Conservation (phyloP, 1,140 invertebrate species). For the Vollenhovia emeryi region DNA sequence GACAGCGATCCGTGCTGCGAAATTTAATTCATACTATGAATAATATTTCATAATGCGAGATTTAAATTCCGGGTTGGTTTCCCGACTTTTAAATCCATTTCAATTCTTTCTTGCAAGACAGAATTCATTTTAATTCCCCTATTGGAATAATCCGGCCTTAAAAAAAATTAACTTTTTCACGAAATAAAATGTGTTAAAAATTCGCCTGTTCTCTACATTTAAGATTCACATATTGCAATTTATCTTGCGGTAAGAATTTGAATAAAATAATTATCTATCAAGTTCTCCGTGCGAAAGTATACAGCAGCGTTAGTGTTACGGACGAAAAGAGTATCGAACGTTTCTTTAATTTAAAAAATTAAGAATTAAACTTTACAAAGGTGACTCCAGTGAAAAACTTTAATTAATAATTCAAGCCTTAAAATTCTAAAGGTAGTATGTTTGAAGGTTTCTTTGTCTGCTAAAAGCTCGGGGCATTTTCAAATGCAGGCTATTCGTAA, state of each 20-base stretch:
- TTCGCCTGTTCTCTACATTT: background rate
- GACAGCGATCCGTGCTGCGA: background rate
- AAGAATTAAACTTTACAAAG: background rate
- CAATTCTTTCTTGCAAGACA: constrained; percentile 40
- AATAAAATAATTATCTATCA: constrained; percentile 9
- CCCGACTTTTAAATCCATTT: constrained; percentile 31
- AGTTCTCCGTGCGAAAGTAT: background rate
- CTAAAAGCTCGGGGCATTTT: background rate
- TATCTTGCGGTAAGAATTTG: background rate
- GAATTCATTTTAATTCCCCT: constrained; percentile 27
- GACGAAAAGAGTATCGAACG: background rate
- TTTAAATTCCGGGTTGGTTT: constrained; percentile 28
- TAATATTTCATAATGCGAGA: constrained; percentile 35
- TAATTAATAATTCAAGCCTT: background rate
- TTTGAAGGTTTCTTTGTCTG: background rate
- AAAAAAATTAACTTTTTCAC: constrained; percentile 23
- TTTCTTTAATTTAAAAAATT: background rate
- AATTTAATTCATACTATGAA: constrained; percentile 36
- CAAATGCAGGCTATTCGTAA: background rate
- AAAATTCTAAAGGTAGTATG: background rate
- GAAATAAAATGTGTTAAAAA: constrained; percentile 32
- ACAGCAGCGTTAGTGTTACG: background rate
- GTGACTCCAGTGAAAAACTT: background rate
- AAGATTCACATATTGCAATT: background rate
- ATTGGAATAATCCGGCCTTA: constrained; percentile 17